Base-by-base conservation (phyloP, 2,113 vertebrate genomes). In the Limnothrissa miodon region DNA sequence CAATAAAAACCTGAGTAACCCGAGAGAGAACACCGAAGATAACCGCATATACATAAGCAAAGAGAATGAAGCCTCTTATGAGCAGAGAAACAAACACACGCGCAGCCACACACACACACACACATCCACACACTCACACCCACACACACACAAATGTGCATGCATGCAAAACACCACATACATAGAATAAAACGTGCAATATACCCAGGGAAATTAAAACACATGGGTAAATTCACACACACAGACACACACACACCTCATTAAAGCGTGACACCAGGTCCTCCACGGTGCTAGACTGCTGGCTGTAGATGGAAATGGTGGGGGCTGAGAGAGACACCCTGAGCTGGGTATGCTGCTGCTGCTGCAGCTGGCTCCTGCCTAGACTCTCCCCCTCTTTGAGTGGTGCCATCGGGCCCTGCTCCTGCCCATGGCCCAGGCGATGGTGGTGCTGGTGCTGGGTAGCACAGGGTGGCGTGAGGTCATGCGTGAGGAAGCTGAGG, bases 211-310 rank as follows among this genome's bases (percentile, higher is more conserved):
- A 6, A 42, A 42, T 42, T 13, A 48, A 15, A 48, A 15, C 46
- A 48, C 46, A 48, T 48, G 46, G 2, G 10, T 13, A 48, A 48
- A 11, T 15, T 48, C n/a, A n/a, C n/a, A n/a, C n/a, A 11, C 46
- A 59, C 21, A 59, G 5, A 59, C 48, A 33, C 0, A 66, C 25
- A 66, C 59, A 66, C 59, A 66, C 98, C 98, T 99, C 98, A 59
- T 99, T 99, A 91, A 99, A 99, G 56, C 98, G 95, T 19, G 96
- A 93, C 89, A 99, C 97, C 39, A 99, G 95, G 90, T 97, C 96
- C 92, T 99, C 97, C 79, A 99, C 93, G 21, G 97, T 93, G 29
- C 96, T 98, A 80, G 87, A 94, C 82, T 95, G 94, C 80, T 93
- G 91, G 56, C 86, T 94, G 85, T 93, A 93, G 59, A 94, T 92